Percentiles rank a stretch among this genome's conserved stretches.
These are phyloP conservation scores for Rhincodon typus DNA, from an alignment of 2,797 vertebrate genomes.

Conservation along the genomic window DNA sequence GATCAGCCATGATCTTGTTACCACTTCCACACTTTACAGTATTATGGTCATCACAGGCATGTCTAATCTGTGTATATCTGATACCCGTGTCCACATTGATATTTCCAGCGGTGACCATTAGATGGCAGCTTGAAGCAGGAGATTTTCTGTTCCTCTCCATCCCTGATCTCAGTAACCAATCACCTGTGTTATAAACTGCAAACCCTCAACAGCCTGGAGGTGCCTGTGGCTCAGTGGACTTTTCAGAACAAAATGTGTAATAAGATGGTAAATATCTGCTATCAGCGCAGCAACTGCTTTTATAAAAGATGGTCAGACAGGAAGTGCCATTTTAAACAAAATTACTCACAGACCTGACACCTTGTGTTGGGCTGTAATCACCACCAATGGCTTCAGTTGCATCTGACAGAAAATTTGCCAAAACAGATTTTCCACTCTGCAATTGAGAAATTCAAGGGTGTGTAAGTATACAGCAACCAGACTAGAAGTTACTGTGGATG, in stretches of 20 bases:
- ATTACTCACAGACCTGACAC: constrained; percentile 69
- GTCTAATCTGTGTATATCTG: not conserved
- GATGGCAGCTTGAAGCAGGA: too few relatives aligned
- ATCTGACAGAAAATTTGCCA: constrained; percentile 85
- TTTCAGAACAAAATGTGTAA: not conserved
- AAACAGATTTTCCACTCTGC: constrained; percentile 82
- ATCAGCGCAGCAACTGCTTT: not conserved
- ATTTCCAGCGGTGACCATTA: not conserved
- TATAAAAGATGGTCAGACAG: not conserved
- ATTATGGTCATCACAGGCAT: not conserved
- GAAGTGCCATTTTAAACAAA: not conserved
- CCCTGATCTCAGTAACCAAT: not conserved
- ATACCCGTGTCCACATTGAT: not conserved
- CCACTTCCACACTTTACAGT: too few relatives aligned
- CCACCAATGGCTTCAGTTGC: constrained; percentile 68
- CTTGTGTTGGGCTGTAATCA: constrained; percentile 81
- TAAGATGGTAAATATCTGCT: not conserved
- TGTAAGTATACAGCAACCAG: not conserved
- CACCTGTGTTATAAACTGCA: not conserved
- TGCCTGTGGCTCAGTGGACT: not conserved
- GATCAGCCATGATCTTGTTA: too few relatives aligned
- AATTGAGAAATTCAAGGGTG: constrained; percentile 38
- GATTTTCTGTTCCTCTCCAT: too few relatives aligned
- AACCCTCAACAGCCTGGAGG: not conserved
- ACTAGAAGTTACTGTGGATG: not conserved